Evolutionary conservation across 2,888 invertebrate genomes (phyloP), one percentile per base, ranked within the genome.

Genomic region (Pemphredon lugubris): DNA sequence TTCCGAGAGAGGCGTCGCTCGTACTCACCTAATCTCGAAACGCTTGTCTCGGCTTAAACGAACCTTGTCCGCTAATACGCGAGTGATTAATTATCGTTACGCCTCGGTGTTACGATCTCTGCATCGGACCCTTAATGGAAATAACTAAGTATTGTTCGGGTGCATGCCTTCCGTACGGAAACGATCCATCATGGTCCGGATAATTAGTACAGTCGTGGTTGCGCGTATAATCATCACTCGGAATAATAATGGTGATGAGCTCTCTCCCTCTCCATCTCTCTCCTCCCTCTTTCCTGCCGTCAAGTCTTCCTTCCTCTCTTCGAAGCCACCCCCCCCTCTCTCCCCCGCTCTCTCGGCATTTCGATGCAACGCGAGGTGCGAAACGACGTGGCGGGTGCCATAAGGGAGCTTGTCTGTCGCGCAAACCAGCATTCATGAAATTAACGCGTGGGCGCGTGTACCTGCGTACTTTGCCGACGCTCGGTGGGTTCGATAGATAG

Each of bases 141-240:
- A 83, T 87, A 86, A 83, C 84, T 72, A 82, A 81, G 84, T 83
- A 87, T 87, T 85, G 86, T 87, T 82, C 79, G 77, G 81, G 80
- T 73, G 82, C 79, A 73, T 75, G 83, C 80, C 82, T 82, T 78
- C 75, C 72, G 83, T 74, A 77, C 84, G 87, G 87, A 87, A 87
- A 81, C 79, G 81, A 87, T 88, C 81, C 84, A 86, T 87, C 87
- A 87, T 79, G 73, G 66, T 68, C 79, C 77, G 84, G 86, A 85
- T 88, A 88, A 87, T 88, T 87, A 86, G 85, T 78, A 79, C 75
- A 77, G 65, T 66, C 75, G 75, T 67, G 79, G 77, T 82, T 81
- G 84, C 81, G 83, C 84, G 77, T 82, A 83, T 86, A 84, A 86
- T 87, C 85, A 75, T 86, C 85, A 81, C 83, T 81, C 82, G 79